Conservation (phyloP, 2,113 vertebrate genomes). For the Leptosomus discolor region DNA sequence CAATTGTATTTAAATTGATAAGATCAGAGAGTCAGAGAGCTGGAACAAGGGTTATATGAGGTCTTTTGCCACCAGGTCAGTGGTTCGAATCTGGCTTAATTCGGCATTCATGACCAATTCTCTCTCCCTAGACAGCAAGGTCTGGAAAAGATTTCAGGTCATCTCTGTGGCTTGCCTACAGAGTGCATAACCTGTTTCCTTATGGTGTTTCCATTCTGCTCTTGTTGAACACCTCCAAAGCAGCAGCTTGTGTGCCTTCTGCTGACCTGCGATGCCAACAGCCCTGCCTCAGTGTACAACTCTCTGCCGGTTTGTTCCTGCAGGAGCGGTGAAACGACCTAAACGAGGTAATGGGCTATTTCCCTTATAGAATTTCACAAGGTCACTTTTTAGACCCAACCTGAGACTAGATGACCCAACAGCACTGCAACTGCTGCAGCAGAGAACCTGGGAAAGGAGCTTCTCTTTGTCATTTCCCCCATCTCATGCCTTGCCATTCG, state of each 20-base stretch:
- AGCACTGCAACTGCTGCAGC: not conserved
- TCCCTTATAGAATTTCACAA: not conserved
- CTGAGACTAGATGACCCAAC: not conserved
- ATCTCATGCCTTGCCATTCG: not conserved
- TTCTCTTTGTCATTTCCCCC: not conserved
- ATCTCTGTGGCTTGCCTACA: not conserved
- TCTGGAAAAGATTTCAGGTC: not conserved
- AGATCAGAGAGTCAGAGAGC: constrained; percentile 22
- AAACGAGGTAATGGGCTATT: rapidly evolving
- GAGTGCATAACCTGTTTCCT: not conserved
- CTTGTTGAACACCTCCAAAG: not conserved
- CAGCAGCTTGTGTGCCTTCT: not conserved
- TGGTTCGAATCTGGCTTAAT: not conserved
- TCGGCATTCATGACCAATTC: not conserved
- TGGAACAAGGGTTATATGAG: constrained; percentile 15
- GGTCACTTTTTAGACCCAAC: not conserved
- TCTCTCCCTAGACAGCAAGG: not conserved
- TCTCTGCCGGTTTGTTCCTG: not conserved
- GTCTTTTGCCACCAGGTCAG: constrained; percentile 16
- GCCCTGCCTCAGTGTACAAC: not conserved
- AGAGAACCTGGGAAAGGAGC: not conserved
- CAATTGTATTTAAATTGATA: constrained; percentile 46
- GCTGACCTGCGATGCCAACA: not conserved
- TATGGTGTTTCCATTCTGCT: not conserved
- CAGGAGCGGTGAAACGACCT: not conserved